A percentile compares a stretch with the other conserved stretches of the same genome.
These are phyloP conservation scores for Reinhardtius hippoglossoides DNA, from an alignment of 2,113 vertebrate species.

Conservation along the genomic window DNA sequence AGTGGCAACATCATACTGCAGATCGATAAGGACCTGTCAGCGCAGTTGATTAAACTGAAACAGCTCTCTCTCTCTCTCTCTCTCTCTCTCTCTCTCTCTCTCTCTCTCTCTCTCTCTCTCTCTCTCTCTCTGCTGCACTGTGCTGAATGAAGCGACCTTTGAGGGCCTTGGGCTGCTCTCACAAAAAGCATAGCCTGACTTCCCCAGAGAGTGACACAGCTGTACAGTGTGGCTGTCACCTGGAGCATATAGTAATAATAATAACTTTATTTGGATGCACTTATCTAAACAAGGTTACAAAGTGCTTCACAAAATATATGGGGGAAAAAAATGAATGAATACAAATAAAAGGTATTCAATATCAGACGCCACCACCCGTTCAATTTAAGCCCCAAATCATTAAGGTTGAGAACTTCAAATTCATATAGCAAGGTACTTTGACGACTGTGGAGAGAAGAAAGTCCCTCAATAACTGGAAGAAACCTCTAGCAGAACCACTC, in stretches of 20 bases:
- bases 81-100: background rate
- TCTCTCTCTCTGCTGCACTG: background rate
- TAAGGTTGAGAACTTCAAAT: too few species aligned
- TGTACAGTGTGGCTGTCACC: constrained; percentile 46
- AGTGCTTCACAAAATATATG: too few species aligned
- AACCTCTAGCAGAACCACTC: too few species aligned
- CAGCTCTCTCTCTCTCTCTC: constrained; percentile 38
- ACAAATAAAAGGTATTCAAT: too few species aligned
- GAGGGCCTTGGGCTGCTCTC: constrained; percentile 22
- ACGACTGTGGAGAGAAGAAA: too few species aligned
- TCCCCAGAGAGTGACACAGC: constrained; percentile 34
- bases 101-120: constrained; percentile 24
- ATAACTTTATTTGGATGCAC: too few species aligned
- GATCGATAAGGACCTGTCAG: constrained; percentile 69
- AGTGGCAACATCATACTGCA: constrained; percentile 43
- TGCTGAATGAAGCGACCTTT: background rate
- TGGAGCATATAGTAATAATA: background rate
- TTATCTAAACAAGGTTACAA: too few species aligned
- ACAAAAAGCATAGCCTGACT: constrained; percentile 39
- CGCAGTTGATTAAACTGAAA: constrained; percentile 71
- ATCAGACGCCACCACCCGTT: too few species aligned
- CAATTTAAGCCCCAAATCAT: too few species aligned
- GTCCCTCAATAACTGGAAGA: too few species aligned
- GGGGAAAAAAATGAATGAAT: too few species aligned
- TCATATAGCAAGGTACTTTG: too few species aligned